These are phyloP conservation scores for Daubentonia madagascariensis DNA, from an alignment of 2,113 vertebrate species.

Conservation along the genomic window DNA sequence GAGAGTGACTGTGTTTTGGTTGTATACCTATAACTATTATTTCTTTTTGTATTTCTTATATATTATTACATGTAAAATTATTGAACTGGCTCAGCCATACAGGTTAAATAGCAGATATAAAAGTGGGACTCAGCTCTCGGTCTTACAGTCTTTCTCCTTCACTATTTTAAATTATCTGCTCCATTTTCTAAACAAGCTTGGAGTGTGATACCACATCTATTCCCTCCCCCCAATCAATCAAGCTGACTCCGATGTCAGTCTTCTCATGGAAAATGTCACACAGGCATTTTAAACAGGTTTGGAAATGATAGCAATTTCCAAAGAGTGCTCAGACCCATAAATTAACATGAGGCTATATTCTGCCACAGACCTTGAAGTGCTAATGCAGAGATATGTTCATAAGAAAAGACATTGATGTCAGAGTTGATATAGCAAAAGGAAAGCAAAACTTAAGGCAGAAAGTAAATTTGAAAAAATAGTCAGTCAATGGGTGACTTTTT, in stretches of 20 bases:
- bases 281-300: conserved; percentile 56
- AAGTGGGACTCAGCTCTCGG: neutral
- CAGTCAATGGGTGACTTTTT: conserved; percentile 38
- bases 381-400: conserved; percentile 40
- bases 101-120: neutral
- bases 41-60: neutral
- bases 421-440: neutral
- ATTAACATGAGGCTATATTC: conserved; percentile 44
- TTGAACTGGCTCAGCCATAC: neutral
- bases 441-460: conserved; percentile 43
- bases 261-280: conserved; percentile 52
- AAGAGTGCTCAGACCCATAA: conserved; percentile 54
- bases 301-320: conserved; percentile 63
- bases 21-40: neutral
- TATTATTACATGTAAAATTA: neutral
- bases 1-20: neutral
- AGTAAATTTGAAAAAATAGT: neutral
- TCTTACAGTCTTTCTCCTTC: neutral
- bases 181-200: conserved; percentile 1
- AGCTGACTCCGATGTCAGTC: neutral
- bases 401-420: conserved; percentile 50
- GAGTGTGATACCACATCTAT: neutral
- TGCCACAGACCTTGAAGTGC: conserved; percentile 49
- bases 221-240: conserved; percentile 23
- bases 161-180: conserved; percentile 18